Base-by-base conservation (phyloP, 2,113 vertebrate genomes). In the Gnathonemus longibarbis region DNA sequence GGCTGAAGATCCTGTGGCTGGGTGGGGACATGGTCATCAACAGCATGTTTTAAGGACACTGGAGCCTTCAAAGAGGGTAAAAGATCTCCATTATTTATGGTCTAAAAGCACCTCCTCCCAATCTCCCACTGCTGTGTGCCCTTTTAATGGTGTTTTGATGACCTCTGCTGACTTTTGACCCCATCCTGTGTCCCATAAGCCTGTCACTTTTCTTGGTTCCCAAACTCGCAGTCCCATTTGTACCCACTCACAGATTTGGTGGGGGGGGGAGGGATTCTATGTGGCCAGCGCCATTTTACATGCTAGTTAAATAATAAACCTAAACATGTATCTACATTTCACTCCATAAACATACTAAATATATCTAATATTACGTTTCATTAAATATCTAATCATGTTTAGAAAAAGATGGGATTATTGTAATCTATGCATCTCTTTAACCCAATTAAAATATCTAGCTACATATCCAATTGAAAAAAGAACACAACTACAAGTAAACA, bases 111-210 rank as follows among this genome's bases (percentile, higher is more conserved):
- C 31, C 11, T 19, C 39, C 56, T 31, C 42, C 24, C 58, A 31
- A 13, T 15, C 24, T 24, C 45, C 42, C 7, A 35, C 58, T 49
- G 39, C 88, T 42, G 21, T 17, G 35, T 45, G 31, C 49, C 39
- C 35, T 24, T 46, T 83, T 31, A 84, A 84, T 58, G 80, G 80
- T 45, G 35, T 84, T 84, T 48, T 85, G 31, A 89, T 89, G 88
- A 88, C 88, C 88, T 70, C 53, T 5, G 62, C 45, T 74, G 88
- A 87, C 85, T 48, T n/a, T n/a, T 46, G 8, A n/a, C 70, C 62
- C 66, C 66, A 17, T 48, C 49, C 24, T 35, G 27, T 45, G 85
- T 42, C 66, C 48, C 74, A 10, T 52, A 17, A 53, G 49, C 31
- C 56, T 56, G 17, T 80, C 74, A 39, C 1, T 8, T 39, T 53